phyloP scores from a whole-genome alignment of 2,797 vertebrate genomes.

The Borostomias antarcticus region DNA sequence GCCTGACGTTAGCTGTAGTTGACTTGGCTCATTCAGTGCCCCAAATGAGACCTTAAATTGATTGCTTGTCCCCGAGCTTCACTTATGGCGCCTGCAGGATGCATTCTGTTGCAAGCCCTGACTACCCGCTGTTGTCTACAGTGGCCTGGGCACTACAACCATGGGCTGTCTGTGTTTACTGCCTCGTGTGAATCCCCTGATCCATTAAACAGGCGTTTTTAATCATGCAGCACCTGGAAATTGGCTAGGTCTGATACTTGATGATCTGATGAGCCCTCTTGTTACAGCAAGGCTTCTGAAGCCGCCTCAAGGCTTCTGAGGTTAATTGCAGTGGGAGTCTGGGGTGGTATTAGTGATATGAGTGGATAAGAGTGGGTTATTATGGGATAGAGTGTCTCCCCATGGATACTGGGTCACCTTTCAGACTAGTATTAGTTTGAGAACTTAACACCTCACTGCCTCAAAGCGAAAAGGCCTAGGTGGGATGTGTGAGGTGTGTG shows the following conservation, averaged over 20 bases:
- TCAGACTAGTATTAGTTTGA: not conserved
- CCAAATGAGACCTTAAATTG: conserved; percentile 22
- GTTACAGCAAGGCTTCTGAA: conserved; percentile 17
- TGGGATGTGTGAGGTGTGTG: too few species aligned
- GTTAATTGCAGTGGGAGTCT: conserved; percentile 49
- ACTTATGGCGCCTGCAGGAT: not conserved
- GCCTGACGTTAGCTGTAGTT: not conserved
- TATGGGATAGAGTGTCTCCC: conserved; percentile 26
- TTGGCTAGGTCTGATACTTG: conserved; percentile 29
- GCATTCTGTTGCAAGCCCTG: too few species aligned
- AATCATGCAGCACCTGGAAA: conserved; percentile 8
- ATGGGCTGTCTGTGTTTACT: not conserved
- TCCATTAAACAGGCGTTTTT: conserved; percentile 9
- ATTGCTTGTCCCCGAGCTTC: too few species aligned
- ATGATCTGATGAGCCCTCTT: conserved; percentile 30
- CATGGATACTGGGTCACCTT: conserved; percentile 38
- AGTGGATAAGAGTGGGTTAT: conserved; percentile 21
- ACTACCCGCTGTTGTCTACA: too few species aligned
- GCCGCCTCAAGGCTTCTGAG: conserved; percentile 27
- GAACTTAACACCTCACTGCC: not conserved
- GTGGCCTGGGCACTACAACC: not conserved
- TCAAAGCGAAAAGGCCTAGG: too few species aligned
- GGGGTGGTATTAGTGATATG: conserved; percentile 18
- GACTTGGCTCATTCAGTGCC: conserved; percentile 21
- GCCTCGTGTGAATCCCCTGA: not conserved